Percentiles rank a stretch among this genome's conserved stretches.
phyloP scores from a whole-genome alignment of 2,888 invertebrate genomes.

The Salticus scenicus region DNA sequence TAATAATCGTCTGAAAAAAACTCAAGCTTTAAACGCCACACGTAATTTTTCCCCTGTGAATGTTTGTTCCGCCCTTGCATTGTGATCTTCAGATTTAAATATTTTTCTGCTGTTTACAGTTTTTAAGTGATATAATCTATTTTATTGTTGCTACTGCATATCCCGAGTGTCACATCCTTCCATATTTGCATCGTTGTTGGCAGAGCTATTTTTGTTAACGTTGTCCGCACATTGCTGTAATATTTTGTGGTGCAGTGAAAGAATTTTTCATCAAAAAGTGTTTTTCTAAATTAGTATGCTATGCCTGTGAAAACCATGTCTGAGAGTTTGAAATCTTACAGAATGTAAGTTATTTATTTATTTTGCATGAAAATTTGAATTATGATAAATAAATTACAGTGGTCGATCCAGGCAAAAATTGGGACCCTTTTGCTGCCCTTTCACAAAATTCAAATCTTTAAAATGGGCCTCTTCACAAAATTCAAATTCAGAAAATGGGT shows the following conservation, averaged over 20 bases:
- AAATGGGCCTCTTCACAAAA: no score
- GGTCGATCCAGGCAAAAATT: no score
- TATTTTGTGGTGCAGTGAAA: constrained; percentile 2
- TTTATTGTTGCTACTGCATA: constrained; percentile 15
- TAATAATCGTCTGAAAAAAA: not conserved
- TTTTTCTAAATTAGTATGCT: constrained; percentile 4
- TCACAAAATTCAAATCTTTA: no score
- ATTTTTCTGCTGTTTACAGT: constrained; percentile 50
- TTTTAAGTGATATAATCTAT: constrained; percentile 13
- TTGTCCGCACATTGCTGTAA: not conserved
- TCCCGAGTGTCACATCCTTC: not conserved
- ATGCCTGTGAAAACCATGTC: constrained; percentile 56
- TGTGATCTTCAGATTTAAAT: constrained; percentile 44
- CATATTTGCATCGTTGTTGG: not conserved
- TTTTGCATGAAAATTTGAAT: no score
- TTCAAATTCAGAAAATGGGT: no score
- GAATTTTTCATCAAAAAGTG: constrained; percentile 16
- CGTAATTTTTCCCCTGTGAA: not conserved
- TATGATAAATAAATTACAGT: no score
- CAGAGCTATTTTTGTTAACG: not conserved
- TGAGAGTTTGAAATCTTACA: constrained; percentile 59
- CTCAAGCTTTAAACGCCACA: constrained; percentile 17
- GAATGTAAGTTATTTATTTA: constrained; percentile 45
- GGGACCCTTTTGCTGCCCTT: no score
- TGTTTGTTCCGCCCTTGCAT: constrained; percentile 34